phyloP scores from a whole-genome alignment of 2,113 vertebrate species.

The Datnioides undecimradiatus region DNA sequence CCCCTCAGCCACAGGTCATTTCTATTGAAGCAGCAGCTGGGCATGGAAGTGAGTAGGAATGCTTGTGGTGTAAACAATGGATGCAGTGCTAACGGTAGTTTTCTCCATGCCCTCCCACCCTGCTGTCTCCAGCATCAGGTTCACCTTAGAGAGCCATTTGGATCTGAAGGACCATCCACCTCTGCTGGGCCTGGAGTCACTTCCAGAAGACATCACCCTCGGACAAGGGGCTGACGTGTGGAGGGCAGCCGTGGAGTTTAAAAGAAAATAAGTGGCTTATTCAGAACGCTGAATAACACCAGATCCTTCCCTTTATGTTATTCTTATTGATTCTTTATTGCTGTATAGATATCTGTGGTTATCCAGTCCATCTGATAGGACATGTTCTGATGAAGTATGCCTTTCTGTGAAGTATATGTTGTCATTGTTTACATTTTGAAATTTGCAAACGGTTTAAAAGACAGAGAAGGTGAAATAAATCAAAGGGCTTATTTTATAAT shows the following conservation, averaged over 20 bases:
- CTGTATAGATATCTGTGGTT: neutral
- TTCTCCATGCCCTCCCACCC: slow-evolving; percentile 23
- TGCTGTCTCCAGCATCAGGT: slow-evolving; percentile 73
- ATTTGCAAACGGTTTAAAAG: neutral
- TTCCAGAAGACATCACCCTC: slow-evolving; percentile 68
- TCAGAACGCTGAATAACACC: neutral
- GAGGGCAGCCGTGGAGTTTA: slow-evolving; percentile 78
- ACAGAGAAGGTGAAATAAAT: neutral
- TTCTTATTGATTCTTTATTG: neutral
- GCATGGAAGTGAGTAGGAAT: slow-evolving; percentile 60
- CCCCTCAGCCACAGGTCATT: slow-evolving; percentile 55
- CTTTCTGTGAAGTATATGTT: neutral
- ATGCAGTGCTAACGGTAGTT: slow-evolving; percentile 71
- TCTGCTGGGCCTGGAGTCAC: slow-evolving; percentile 63
- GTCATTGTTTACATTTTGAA: neutral
- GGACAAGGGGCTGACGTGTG: slow-evolving; percentile 76
- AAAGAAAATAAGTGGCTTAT: slow-evolving; percentile 40
- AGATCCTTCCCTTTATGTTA: neutral
- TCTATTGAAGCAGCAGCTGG: slow-evolving; percentile 73
- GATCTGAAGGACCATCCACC: slow-evolving; percentile 63
- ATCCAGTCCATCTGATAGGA: neutral
- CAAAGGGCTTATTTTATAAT: neutral
- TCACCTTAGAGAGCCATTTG: slow-evolving; percentile 73
- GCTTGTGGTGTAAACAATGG: slow-evolving; percentile 65
- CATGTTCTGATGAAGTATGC: neutral